Conservation (phyloP, 1,140 invertebrate species). For the Macrobrachium nipponense region DNA sequence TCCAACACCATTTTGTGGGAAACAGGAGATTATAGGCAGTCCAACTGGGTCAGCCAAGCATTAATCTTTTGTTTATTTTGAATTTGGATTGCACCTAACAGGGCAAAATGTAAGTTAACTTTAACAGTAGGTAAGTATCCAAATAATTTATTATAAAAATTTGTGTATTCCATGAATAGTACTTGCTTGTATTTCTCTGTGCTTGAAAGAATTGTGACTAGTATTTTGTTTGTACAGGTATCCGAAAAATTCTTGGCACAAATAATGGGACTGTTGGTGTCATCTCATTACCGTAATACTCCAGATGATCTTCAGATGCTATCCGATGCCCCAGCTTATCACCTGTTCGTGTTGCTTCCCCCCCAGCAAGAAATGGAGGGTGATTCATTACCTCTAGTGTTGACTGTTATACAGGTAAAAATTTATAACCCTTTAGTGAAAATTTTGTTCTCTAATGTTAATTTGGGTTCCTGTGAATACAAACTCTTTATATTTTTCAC, state of each 20-base stretch:
- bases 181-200: no score
- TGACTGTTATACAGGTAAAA: slow-evolving; percentile 87
- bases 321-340: slow-evolving; percentile 98
- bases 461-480: background rate
- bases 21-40: no score
- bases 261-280: slow-evolving; percentile 92
- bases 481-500: no score
- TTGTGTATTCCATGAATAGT: no score
- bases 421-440: background rate
- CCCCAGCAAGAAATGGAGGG: slow-evolving; percentile 79
- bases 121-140: no score
- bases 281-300: slow-evolving; percentile 98
- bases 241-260: slow-evolving; percentile 95
- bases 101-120: no score
- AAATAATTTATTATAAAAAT: no score
- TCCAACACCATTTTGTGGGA: no score
- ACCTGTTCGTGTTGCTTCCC: slow-evolving; percentile 94
- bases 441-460: background rate
- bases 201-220: background rate
- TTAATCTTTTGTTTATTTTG: no score
- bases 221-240: slow-evolving; percentile 34
- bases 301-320: slow-evolving; percentile 99
- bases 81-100: no score
- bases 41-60: no score
- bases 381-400: slow-evolving; percentile 86